phyloP scores from a whole-genome alignment of 2,797 vertebrate genomes.

The Malurus splendens region DNA sequence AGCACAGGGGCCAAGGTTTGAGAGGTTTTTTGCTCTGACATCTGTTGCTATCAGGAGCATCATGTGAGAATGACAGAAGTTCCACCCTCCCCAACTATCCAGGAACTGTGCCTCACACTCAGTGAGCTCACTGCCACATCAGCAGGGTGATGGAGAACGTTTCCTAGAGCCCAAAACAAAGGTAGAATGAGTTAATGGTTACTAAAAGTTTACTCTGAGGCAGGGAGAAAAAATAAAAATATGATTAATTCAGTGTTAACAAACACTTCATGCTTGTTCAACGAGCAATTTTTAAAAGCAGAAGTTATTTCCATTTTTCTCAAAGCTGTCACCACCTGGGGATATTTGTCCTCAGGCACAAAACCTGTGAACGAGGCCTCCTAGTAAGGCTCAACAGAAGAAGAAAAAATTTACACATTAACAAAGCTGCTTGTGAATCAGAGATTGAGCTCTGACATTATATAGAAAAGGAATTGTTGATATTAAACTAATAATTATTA shows the following conservation, averaged over 20 bases:
- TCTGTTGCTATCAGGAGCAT: neutral
- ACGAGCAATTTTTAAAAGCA: neutral
- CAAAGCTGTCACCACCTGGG: neutral
- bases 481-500: neutral
- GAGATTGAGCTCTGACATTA: neutral
- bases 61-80: neutral
- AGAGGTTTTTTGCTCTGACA: neutral
- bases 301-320: neutral
- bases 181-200: neutral
- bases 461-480: neutral
- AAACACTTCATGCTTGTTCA: neutral
- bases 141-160: neutral
- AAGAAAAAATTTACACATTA: neutral
- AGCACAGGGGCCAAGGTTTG: accelerated
- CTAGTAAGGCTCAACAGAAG: neutral
- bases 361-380: neutral
- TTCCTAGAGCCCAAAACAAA: constrained; percentile 35
- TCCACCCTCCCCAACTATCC: constrained; percentile 23
- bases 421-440: neutral
- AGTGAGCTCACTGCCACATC: constrained; percentile 28
- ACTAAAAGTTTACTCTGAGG: neutral
- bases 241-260: neutral
- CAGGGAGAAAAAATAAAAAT: neutral
- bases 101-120: constrained; percentile 35
- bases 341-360: neutral